These are phyloP conservation scores for Bugulina stolonifera DNA, from an alignment of 2,888 invertebrate genomes.

Conservation along the genomic window DNA sequence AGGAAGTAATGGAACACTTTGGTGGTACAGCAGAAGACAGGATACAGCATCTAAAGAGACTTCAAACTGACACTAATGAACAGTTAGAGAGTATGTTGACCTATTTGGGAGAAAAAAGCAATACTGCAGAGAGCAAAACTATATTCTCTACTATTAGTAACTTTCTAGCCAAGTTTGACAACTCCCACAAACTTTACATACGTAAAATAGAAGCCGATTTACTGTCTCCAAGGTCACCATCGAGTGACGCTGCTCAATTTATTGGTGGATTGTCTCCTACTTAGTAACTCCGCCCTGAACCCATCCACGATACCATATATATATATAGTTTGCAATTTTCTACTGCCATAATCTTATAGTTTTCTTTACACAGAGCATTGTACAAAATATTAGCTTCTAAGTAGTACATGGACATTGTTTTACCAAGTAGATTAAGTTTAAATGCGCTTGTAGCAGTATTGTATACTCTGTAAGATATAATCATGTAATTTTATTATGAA, in stretches of 20 bases:
- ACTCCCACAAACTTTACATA: constrained; percentile 7
- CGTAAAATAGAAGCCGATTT: not conserved
- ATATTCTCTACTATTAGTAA: constrained; percentile 46
- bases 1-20: constrained; percentile 40
- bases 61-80: constrained; percentile 39
- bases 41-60: constrained; percentile 38
- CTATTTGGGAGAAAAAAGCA: constrained; percentile 50
- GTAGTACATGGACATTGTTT: too few species aligned
- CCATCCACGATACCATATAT: too few species aligned
- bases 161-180: constrained; percentile 48
- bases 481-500: too few species aligned
- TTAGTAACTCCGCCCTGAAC: too few species aligned
- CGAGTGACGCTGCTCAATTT: not conserved
- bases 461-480: too few species aligned
- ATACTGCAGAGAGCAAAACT: constrained; percentile 38
- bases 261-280: not conserved
- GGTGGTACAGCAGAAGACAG: constrained; percentile 33
- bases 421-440: too few species aligned
- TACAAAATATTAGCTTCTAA: too few species aligned
- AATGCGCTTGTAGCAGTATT: too few species aligned
- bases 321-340: too few species aligned
- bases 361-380: too few species aligned
- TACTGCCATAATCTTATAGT: too few species aligned
- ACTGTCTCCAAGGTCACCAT: not conserved
- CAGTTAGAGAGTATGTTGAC: constrained; percentile 40